Percentiles rank a stretch among this genome's conserved stretches.
These are phyloP conservation scores for Parambassis ranga DNA, from an alignment of 2,797 vertebrate genomes.

Conservation along the genomic window DNA sequence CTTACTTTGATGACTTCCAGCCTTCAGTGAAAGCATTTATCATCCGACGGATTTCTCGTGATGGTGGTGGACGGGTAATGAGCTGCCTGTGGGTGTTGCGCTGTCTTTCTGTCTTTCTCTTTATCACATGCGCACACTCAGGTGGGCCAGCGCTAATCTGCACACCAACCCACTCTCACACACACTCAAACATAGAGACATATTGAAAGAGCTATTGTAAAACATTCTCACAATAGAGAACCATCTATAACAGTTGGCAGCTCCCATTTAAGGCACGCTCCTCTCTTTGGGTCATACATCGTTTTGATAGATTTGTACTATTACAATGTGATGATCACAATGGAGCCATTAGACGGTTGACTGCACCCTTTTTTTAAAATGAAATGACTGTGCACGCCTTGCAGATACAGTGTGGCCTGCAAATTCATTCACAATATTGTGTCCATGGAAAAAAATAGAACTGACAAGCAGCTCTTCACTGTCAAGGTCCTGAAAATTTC, in stretches of 20 bases:
- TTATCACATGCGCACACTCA: constrained; percentile 14
- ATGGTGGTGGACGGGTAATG: constrained; percentile 51
- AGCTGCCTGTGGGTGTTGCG: constrained; percentile 39
- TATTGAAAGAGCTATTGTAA: constrained; percentile 21
- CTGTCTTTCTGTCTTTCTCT: constrained; percentile 35
- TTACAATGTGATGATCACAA: constrained; percentile 45
- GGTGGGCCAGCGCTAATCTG: not conserved
- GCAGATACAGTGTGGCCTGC: not conserved
- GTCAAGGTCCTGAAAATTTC: not conserved
- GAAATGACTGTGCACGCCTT: constrained; percentile 43
- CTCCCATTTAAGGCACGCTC: constrained; percentile 16
- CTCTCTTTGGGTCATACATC: constrained; percentile 30
- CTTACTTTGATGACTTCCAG: constrained; percentile 24
- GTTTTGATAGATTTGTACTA: constrained; percentile 47
- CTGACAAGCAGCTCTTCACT: not conserved
- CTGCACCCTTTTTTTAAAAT: constrained; percentile 32
- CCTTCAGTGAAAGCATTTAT: constrained; percentile 40
- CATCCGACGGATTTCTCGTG: constrained; percentile 35
- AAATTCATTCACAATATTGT: constrained; percentile 6
- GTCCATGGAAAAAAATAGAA: not conserved
- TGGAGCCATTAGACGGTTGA: constrained; percentile 32
- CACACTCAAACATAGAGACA: not conserved
- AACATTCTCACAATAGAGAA: constrained; percentile 4
- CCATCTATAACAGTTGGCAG: constrained; percentile 41
- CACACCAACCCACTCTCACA: not conserved